Percentiles rank a stretch among this genome's conserved stretches.
Evolutionary conservation across 2,113 vertebrate genomes (phyloP).

Genomic region (Budorcas taxicolor): DNA sequence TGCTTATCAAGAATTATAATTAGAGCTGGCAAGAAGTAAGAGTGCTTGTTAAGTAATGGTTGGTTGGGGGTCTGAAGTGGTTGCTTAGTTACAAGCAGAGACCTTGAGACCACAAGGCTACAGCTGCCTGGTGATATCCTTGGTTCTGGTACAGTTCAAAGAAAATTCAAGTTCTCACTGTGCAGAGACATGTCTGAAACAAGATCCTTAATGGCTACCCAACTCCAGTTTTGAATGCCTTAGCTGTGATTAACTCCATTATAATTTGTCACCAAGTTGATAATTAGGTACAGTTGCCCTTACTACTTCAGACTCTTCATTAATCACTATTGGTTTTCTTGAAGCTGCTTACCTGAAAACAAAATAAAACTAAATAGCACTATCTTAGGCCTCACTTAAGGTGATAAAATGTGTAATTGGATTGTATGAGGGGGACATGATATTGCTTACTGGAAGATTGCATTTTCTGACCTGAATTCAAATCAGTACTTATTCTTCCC

Average conservation of each 20-base stretch:
- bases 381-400: not conserved
- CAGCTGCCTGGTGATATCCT: not conserved
- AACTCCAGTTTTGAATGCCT: not conserved
- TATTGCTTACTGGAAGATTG: not conserved
- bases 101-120: not conserved
- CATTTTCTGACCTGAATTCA: slow-evolving; percentile 30
- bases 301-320: not conserved
- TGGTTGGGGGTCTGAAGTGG: not conserved
- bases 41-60: not conserved
- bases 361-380: not conserved
- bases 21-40: not conserved
- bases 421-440: not conserved
- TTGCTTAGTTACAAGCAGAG: not conserved
- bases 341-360: not conserved
- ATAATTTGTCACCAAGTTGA: not conserved
- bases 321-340: not conserved
- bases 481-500: slow-evolving; percentile 20
- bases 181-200: not conserved
- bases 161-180: not conserved
- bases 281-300: not conserved
- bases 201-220: not conserved
- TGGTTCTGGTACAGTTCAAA: not conserved
- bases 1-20: not conserved
- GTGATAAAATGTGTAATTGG: slow-evolving; percentile 4
- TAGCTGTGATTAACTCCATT: not conserved